phyloP scores from a whole-genome alignment of 1,140 invertebrate genomes.

The Drosophila watanabei region DNA sequence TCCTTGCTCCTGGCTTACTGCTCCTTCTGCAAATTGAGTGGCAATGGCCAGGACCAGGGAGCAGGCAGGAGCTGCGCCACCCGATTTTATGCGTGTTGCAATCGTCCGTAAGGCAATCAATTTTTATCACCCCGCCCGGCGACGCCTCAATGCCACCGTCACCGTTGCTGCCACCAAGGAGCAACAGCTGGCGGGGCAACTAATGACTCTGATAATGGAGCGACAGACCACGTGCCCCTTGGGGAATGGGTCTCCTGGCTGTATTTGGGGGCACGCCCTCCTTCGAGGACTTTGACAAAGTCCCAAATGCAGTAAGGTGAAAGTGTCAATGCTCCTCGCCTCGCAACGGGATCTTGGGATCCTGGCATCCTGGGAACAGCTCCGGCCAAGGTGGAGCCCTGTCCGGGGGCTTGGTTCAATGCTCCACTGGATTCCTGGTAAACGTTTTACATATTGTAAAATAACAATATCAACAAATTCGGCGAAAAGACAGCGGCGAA shows the following conservation, averaged over 20 bases:
- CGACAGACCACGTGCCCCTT: not conserved
- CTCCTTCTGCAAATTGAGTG: constrained; percentile 52
- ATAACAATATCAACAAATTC: constrained; percentile 66
- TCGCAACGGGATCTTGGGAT: not conserved
- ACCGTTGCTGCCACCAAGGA: not conserved
- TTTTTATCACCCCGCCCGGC: constrained; percentile 50
- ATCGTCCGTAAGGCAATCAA: constrained; percentile 60
- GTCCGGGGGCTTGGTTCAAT: not conserved
- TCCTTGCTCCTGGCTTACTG: not conserved
- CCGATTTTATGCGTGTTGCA: constrained; percentile 59
- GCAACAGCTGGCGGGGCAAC: constrained; percentile 50
- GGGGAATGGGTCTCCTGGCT: not conserved
- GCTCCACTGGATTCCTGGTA: constrained; percentile 50
- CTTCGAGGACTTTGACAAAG: constrained; percentile 46
- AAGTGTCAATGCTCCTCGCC: constrained; percentile 3
- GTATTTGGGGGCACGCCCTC: not conserved
- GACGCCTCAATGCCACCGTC: not conserved
- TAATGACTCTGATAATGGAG: constrained; percentile 40
- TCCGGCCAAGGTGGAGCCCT: not conserved
- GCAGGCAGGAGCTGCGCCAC: not conserved
- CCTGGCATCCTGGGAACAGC: not conserved
- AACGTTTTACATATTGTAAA: constrained; percentile 78
- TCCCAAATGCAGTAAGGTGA: constrained; percentile 33
- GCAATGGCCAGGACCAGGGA: constrained; percentile 41
- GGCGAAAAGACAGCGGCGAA: constrained; percentile 28